Base-by-base conservation (phyloP, 35 echinoderm and acorn worm genomes). In the Patiria miniata region DNA sequence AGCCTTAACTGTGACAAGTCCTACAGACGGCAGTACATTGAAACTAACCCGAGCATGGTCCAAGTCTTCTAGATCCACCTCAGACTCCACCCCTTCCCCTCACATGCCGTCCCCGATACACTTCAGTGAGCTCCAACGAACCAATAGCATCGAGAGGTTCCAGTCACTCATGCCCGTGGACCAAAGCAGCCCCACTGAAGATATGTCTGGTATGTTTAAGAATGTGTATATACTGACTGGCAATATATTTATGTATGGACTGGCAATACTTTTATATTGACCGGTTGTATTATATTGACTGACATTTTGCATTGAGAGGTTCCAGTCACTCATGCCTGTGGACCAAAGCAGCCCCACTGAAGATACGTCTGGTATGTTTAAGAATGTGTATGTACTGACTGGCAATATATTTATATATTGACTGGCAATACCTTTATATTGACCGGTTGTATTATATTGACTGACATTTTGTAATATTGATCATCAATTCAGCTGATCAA, bases 101-200 rank as follows among this genome's bases (percentile, higher is more conserved):
- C 80, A 52, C 88, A 83, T 33, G 42, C 57, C 40, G 38, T 52
- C 39, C 8, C 78, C 56, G 47, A 52, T 84, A 5, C 57, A 51
- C 8, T 84, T 84, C 53, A 36, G 52, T 61, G 82, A 86, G 14
- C 83, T 86, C 4, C 77, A 50, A 22, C 32, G 83, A 7, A 86
- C 83, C 10, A 78, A 52, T 21, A 91, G 90, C 39, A 37, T 39
- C 5, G 90, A 91, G 69, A 40, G 57, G 44, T 84, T 84, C 51
- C 17, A 80, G 54, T 91, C 90, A 17, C 42, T 86, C 40, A 79
- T 44, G 1, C 60, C 91, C n/a, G 83, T n/a, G n/a, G n/a, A n/a
- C n/a, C n/a, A 77, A 7, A 88, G 40, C 51, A 93, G 80, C 56
- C 86, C 91, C 18, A 89, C 91, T 1, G 91, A 93, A 19, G 91